These are phyloP conservation scores for Chanos chanos DNA, from an alignment of 2,797 vertebrate genomes.

Conservation along the genomic window DNA sequence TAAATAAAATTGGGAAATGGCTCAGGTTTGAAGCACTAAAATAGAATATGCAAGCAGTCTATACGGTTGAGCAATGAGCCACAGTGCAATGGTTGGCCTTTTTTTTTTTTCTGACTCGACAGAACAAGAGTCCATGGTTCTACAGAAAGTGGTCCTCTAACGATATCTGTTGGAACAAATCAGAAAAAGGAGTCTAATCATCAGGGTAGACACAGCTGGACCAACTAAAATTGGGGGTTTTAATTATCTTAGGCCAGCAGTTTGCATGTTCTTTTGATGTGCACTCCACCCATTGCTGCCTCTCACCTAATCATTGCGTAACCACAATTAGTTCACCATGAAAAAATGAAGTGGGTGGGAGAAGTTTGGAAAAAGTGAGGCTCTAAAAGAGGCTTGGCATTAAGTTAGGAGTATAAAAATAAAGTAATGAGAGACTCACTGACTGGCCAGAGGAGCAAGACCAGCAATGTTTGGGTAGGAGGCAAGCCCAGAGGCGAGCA, in stretches of 20 bases:
- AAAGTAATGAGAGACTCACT: constrained; percentile 30
- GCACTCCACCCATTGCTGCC: background rate
- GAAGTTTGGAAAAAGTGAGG: constrained; percentile 10
- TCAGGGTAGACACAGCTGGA: background rate
- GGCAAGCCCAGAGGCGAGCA: constrained; percentile 1
- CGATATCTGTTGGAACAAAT: background rate
- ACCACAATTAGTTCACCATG: constrained; percentile 12
- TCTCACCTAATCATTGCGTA: background rate
- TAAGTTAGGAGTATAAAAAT: constrained; percentile 4
- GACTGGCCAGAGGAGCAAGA: constrained; percentile 16
- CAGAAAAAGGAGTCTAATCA: background rate
- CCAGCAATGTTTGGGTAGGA: constrained; percentile 29
- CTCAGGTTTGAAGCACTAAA: too few species aligned
- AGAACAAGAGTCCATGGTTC: background rate
- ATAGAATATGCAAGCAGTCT: too few species aligned
- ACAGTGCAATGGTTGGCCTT: too few species aligned
- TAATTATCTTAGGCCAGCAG: constrained; percentile 10
- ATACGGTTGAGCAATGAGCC: too few species aligned
- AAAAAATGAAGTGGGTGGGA: constrained; percentile 9
- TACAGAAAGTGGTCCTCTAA: constrained; percentile 3
- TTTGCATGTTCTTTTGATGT: background rate
- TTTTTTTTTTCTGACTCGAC: too few species aligned
- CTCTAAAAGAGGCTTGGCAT: background rate
- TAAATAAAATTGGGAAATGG: too few species aligned
- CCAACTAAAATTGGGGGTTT: background rate